Evolutionary conservation across 2,113 vertebrate genomes (phyloP).

Genomic region (pig (Sus scrofa)): DNA sequence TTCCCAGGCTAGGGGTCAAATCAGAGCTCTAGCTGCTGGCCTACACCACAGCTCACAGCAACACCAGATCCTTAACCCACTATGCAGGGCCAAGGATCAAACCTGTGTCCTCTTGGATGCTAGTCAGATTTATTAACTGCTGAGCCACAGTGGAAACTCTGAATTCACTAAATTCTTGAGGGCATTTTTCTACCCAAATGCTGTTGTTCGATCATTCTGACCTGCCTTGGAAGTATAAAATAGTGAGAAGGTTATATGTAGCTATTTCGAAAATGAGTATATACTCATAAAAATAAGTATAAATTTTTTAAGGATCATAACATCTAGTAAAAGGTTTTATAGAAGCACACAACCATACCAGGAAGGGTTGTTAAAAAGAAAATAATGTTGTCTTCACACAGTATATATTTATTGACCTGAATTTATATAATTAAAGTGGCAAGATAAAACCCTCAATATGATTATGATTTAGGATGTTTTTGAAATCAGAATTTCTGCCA

Average conservation of each 20-base stretch:
- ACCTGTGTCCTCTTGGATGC: no score
- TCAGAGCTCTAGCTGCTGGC: no score
- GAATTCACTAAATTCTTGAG: conserved; percentile 2
- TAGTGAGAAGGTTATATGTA: background rate
- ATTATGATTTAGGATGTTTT: conserved; percentile 37
- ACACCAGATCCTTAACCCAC: no score
- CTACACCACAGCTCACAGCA: no score
- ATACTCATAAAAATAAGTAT: background rate
- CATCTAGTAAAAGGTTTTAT: conserved; percentile 35
- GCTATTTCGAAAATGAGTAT: background rate
- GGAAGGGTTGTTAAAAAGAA: background rate
- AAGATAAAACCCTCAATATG: conserved; percentile 30
- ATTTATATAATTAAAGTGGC: background rate
- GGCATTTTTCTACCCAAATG: background rate
- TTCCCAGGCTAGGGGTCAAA: no score
- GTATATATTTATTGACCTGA: background rate
- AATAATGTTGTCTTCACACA: background rate
- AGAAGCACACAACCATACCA: background rate
- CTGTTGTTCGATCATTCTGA: background rate
- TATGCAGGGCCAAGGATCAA: no score
- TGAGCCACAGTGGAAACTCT: no score
- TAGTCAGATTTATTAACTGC: no score
- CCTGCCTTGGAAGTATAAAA: background rate
- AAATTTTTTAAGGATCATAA: background rate
- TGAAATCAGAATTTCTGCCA: conserved; percentile 9